These are phyloP conservation scores for Characodon lateralis DNA, from an alignment of 2,797 vertebrate species.

Conservation along the genomic window DNA sequence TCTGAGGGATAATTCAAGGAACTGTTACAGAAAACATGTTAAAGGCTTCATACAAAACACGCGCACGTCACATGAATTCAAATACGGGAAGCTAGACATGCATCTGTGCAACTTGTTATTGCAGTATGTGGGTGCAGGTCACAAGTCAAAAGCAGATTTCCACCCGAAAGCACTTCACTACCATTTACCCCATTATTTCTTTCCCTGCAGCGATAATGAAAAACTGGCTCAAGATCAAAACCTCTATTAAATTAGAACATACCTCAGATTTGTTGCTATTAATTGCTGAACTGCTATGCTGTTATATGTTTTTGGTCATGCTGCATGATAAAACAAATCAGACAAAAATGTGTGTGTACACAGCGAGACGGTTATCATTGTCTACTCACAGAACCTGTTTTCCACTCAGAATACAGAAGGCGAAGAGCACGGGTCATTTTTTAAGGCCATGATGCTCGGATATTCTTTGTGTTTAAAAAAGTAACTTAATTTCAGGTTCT, in stretches of 20 bases:
- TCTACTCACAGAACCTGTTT: conserved; percentile 54
- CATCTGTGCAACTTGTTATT: conserved; percentile 43
- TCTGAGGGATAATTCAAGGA: conserved; percentile 26
- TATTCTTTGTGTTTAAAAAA: background rate
- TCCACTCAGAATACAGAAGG: conserved; percentile 28
- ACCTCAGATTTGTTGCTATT: background rate
- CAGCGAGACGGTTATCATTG: conserved; percentile 27
- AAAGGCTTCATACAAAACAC: conserved; percentile 41
- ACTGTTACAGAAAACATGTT: conserved; percentile 24
- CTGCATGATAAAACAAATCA: conserved; percentile 10
- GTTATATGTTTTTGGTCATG: background rate
- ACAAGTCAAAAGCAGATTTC: conserved; percentile 52
- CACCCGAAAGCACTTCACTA: conserved; percentile 39
- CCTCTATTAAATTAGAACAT: background rate
- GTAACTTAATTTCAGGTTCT: conserved; percentile 11
- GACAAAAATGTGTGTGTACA: conserved; percentile 20
- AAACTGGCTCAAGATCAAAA: conserved; percentile 4
- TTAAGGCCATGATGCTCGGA: conserved; percentile 9
- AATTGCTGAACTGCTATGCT: background rate
- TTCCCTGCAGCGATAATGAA: background rate
- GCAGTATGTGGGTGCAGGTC: conserved; percentile 15
- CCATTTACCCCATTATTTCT: conserved; percentile 21
- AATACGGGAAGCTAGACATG: conserved; percentile 43
- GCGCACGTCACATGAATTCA: conserved; percentile 50
- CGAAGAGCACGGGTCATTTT: conserved; percentile 33